Base-by-base conservation (phyloP, 2,113 vertebrate genomes). In the Sapajus apella region DNA sequence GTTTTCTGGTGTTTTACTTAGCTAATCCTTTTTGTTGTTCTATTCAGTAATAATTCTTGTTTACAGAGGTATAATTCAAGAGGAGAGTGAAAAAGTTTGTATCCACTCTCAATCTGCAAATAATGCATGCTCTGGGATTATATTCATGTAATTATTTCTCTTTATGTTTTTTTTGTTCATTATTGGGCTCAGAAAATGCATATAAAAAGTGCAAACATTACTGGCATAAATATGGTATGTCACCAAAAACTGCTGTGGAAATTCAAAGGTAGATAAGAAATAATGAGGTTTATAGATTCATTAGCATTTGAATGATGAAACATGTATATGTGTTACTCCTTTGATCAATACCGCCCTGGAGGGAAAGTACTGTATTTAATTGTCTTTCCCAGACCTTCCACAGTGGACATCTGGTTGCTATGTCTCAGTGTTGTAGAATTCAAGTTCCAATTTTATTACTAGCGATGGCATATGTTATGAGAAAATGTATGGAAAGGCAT, bases 281-380 rank as follows among this genome's bases (percentile, higher is more conserved):
- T 97, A 97, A 97, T 97, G 97, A 98, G 97, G 88, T 97, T 97
- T 97, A 98, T 97, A 95, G 97, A 97, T 97, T 97, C 97, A 97
- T 98, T 98, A 98, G 95, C 96, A 98, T 97, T 97, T 97, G 96
- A 98, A 97, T 98, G 97, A 98, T 97, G 98, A 96, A 96, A 94
- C 97, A 91, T 92, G 96, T 97, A 97, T 98, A 95, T 97, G 96
- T 97, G 97, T 95, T 97, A 80, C 35, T 96, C 88, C 93, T 98
- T 98, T 98, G 97, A 98, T 97, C 97, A 97, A 98, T 98, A 98
- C 56, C 91, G 96, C 96, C 98, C 97, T 96, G 92, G 81, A 97
- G 98, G 97, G 89, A 94, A 96, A 97, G 90, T 86, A 96, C 96
- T 98, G 97, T 97, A 97, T 97, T 97, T 98, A 97, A 98, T 97